These are phyloP conservation scores for Brachyopa scutellaris DNA, from an alignment of 2,888 invertebrate genomes.

Conservation along the genomic window DNA sequence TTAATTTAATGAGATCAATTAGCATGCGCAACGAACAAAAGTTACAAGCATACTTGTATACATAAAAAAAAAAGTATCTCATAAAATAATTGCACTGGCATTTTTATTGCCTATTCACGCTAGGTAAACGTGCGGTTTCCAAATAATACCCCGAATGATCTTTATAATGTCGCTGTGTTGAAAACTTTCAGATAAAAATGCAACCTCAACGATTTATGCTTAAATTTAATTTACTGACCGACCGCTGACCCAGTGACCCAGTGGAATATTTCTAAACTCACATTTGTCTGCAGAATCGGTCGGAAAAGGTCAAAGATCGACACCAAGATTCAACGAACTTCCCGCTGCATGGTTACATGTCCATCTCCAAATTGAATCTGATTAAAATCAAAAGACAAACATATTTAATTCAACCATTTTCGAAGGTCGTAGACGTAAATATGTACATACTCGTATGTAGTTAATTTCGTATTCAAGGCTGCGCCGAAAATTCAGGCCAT, in stretches of 20 bases:
- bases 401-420: not conserved
- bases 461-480: constrained; percentile 43
- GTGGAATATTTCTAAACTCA: not conserved
- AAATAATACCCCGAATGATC: constrained; percentile 25
- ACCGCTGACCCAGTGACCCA: constrained; percentile 26
- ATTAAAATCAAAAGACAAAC: too few species aligned
- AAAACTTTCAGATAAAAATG: not conserved
- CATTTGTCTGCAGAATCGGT: not conserved
- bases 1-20: constrained; percentile 33
- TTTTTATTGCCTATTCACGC: constrained; percentile 25
- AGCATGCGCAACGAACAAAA: constrained; percentile 32
- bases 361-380: too few species aligned
- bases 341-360: not conserved
- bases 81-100: constrained; percentile 31
- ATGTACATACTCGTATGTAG: too few species aligned
- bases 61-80: constrained; percentile 46
- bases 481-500: not conserved
- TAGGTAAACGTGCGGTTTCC: not conserved
- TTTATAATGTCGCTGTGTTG: constrained; percentile 1
- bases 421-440: constrained; percentile 33
- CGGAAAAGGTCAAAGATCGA: constrained; percentile 12
- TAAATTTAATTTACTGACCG: not conserved
- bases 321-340: constrained; percentile 6
- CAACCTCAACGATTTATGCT: not conserved
- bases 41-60: too few species aligned